Conservation (phyloP, 2,888 invertebrate species). For the Tridacna crocea region DNA sequence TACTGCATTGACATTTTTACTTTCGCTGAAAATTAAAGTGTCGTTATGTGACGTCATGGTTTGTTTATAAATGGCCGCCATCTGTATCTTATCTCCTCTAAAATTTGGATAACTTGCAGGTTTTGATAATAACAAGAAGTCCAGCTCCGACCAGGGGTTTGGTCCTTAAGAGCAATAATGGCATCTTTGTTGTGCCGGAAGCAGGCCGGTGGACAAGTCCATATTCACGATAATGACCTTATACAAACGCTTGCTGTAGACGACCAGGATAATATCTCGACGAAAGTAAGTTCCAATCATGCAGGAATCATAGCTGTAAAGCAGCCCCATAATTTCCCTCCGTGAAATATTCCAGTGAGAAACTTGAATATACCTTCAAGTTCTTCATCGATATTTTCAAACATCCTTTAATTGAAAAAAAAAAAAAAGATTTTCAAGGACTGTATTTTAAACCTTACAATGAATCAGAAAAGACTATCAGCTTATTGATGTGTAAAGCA, state of each 20-base stretch:
- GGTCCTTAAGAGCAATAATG: constrained; percentile 57
- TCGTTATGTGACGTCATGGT: constrained; percentile 75
- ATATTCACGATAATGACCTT: constrained; percentile 66
- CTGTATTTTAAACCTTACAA: too few relatives aligned
- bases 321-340: too few relatives aligned
- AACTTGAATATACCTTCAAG: too few relatives aligned
- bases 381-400: too few relatives aligned
- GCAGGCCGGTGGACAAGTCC: constrained; percentile 72
- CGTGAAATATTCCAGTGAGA: too few relatives aligned
- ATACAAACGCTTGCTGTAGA: constrained; percentile 63
- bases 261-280: constrained; percentile 60
- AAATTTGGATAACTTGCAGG: background rate
- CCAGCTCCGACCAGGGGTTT: constrained; percentile 41
- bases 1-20: background rate
- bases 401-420: too few relatives aligned
- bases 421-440: too few relatives aligned
- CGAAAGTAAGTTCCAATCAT: constrained; percentile 43
- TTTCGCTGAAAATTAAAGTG: constrained; percentile 18
- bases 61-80: constrained; percentile 74
- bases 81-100: background rate
- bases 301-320: background rate
- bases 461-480: too few relatives aligned
- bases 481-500: too few relatives aligned
- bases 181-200: constrained; percentile 75
- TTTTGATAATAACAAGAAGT: background rate